Evolutionary conservation across 2,797 vertebrate species (phyloP).

Genomic region (Pteronotus mesoamericanus): DNA sequence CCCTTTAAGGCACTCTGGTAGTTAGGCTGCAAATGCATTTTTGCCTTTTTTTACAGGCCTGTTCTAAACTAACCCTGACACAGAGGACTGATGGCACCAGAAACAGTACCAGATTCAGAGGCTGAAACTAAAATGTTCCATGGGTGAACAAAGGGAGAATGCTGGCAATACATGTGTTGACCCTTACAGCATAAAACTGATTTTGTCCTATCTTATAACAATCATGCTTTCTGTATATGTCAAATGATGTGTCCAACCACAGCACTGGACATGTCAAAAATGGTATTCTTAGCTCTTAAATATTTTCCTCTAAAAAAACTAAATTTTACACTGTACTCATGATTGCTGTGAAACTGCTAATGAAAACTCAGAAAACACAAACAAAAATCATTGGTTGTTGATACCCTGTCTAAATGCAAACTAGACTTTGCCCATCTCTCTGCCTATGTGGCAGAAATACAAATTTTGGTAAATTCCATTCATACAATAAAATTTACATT

Average conservation of each 20-base stretch:
- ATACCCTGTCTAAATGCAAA: background rate
- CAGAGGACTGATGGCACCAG: background rate
- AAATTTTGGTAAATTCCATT: background rate
- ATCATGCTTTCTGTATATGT: background rate
- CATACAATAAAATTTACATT: background rate
- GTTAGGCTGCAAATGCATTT: background rate
- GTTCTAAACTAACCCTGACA: background rate
- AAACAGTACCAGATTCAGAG: background rate
- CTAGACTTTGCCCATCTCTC: background rate
- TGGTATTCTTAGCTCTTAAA: background rate
- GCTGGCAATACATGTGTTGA: background rate
- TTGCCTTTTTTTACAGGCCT: background rate
- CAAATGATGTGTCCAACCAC: background rate
- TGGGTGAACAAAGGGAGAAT: background rate
- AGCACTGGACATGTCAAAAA: background rate
- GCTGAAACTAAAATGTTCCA: background rate
- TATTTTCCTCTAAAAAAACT: background rate
- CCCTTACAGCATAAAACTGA: background rate
- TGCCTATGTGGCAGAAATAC: background rate
- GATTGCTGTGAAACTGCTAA: background rate
- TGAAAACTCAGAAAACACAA: background rate
- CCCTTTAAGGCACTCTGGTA: background rate
- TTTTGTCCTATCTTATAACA: background rate
- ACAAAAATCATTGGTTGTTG: background rate
- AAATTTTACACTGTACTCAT: background rate